Percentiles rank a stretch among this genome's conserved stretches.
These are phyloP conservation scores for Cephus rjabovi DNA, from an alignment of 2,888 invertebrate species.

Conservation along the genomic window DNA sequence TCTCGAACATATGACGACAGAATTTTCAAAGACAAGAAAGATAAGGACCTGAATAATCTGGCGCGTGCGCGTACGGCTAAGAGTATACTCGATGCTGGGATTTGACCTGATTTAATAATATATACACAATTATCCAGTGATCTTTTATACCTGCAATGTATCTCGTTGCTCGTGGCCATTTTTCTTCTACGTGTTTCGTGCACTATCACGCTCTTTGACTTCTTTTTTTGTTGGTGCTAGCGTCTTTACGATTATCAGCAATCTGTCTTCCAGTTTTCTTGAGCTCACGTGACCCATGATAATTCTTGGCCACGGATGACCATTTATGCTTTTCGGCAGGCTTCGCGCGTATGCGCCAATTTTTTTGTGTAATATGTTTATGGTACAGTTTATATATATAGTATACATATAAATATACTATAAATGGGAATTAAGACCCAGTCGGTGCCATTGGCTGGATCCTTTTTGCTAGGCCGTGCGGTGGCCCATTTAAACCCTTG, in stretches of 20 bases:
- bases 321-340: background rate
- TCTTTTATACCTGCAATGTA: background rate
- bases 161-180: slow-evolving; percentile 5
- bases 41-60: background rate
- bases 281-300: background rate
- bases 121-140: background rate
- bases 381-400: background rate
- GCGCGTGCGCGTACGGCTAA: background rate
- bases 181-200: background rate
- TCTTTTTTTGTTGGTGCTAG: slow-evolving; percentile 5
- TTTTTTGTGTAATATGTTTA: background rate
- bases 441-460: background rate
- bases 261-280: slow-evolving; percentile 8
- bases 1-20: background rate
- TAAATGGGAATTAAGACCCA: background rate
- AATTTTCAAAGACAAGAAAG: background rate
- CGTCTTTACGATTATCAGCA: background rate
- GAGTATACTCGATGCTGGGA: background rate
- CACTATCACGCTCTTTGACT: background rate
- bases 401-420: background rate
- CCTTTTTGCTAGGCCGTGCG: background rate
- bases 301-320: background rate
- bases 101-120: background rate
- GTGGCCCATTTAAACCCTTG: background rate
- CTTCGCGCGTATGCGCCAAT: background rate